Conservation (phyloP, 2,888 invertebrate species). For the Drosophila aldrichi region DNA sequence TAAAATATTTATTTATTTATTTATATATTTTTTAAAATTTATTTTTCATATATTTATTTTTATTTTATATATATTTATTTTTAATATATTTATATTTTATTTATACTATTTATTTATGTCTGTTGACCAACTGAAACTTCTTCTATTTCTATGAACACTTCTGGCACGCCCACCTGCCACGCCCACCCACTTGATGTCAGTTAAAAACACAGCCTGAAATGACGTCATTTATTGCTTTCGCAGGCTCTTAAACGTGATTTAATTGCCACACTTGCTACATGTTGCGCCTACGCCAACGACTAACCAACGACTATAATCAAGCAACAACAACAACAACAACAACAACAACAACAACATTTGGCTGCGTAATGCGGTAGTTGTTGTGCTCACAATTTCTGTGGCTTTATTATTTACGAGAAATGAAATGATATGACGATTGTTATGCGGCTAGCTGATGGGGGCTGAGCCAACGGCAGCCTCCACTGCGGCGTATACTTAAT, state of each 20-base stretch:
- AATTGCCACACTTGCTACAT: constrained; percentile 61
- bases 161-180: no score
- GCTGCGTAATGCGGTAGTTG: constrained; percentile 68
- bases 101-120: no score
- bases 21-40: no score
- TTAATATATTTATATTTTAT: no score
- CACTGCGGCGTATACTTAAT: constrained; percentile 39
- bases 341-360: background rate
- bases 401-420: constrained; percentile 32
- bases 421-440: constrained; percentile 41
- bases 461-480: constrained; percentile 33
- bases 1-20: no score
- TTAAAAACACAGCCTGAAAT: background rate
- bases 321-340: constrained; percentile 2
- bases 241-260: constrained; percentile 44
- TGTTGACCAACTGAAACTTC: no score
- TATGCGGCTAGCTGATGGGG: constrained; percentile 12
- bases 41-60: no score
- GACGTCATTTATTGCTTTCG: constrained; percentile 16
- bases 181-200: background rate
- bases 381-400: constrained; percentile 28
- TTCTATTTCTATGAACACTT: no score
- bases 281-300: constrained; percentile 50
- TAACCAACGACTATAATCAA: constrained; percentile 53
- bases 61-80: no score